Percentiles rank a stretch among this genome's conserved stretches.
phyloP scores from a whole-genome alignment of 2,113 vertebrate species.

The Cariama cristata region DNA sequence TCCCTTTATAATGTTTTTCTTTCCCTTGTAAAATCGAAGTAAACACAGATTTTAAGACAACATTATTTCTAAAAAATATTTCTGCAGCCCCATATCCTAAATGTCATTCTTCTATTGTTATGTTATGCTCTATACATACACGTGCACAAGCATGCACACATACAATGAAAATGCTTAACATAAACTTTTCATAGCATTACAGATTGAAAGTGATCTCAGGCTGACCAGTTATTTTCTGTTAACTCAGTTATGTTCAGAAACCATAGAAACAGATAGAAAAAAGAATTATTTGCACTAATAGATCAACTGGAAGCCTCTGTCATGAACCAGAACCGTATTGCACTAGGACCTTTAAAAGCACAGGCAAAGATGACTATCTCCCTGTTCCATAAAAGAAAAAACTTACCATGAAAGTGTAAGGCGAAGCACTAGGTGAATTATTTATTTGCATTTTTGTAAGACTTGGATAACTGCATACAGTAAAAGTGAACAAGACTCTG shows the following conservation, averaged over 20 bases:
- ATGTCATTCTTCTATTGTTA: background rate
- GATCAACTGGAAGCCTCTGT: background rate
- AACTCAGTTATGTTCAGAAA: background rate
- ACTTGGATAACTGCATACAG: background rate
- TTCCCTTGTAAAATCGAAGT: background rate
- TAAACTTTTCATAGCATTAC: background rate
- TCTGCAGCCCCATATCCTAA: background rate
- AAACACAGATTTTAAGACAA: background rate
- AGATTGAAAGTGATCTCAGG: background rate
- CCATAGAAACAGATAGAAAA: background rate
- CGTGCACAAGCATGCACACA: background rate
- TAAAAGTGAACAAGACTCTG: background rate
- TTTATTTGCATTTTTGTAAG: slow-evolving; percentile 31
- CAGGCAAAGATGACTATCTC: background rate
- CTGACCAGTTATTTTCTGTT: background rate
- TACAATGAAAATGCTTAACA: background rate
- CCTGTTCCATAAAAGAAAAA: background rate
- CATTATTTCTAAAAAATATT: background rate
- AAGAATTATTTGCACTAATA: background rate
- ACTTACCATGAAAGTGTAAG: background rate
- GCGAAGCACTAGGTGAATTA: background rate
- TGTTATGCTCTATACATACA: background rate
- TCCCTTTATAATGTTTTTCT: background rate
- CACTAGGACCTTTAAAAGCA: background rate
- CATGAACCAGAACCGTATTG: background rate